A percentile compares a stretch with the other conserved stretches of the same genome.
Conservation (phyloP, 2,888 invertebrate species). For the Cerceris rybyensis region DNA sequence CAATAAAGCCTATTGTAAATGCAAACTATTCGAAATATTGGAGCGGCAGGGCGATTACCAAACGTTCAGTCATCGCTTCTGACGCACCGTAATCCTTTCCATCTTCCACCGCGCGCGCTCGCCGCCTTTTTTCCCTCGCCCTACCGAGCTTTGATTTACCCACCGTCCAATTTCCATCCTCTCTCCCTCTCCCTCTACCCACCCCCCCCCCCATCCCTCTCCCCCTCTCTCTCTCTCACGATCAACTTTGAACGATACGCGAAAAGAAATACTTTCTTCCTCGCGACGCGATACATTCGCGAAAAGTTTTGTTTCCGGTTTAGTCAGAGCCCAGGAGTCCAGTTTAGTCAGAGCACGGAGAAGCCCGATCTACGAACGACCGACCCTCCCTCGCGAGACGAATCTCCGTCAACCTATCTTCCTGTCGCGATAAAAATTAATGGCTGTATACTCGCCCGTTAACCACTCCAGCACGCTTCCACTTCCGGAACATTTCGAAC, state of each 20-base stretch:
- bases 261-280: no score
- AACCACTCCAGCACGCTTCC: constrained; percentile 28
- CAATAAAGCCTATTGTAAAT: constrained; percentile 81
- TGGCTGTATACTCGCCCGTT: constrained; percentile 22
- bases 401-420: neutral
- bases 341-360: no score
- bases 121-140: constrained; percentile 17
- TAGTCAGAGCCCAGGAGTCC: no score
- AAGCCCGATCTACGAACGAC: no score
- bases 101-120: constrained; percentile 51
- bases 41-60: constrained; percentile 78
- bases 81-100: constrained; percentile 80
- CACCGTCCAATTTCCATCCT: constrained; percentile 8
- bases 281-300: no score
- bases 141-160: neutral
- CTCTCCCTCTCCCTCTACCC: neutral
- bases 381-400: neutral
- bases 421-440: constrained; percentile 50
- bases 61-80: constrained; percentile 81
- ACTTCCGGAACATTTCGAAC: constrained; percentile 59
- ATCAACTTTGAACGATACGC: no score
- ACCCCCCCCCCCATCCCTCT: no score
- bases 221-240: neutral
- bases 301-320: no score
- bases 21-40: constrained; percentile 82